Percentiles rank a stretch among this genome's conserved stretches.
Evolutionary conservation across 2,113 vertebrate species (phyloP).

Genomic region (Raja brachyura): DNA sequence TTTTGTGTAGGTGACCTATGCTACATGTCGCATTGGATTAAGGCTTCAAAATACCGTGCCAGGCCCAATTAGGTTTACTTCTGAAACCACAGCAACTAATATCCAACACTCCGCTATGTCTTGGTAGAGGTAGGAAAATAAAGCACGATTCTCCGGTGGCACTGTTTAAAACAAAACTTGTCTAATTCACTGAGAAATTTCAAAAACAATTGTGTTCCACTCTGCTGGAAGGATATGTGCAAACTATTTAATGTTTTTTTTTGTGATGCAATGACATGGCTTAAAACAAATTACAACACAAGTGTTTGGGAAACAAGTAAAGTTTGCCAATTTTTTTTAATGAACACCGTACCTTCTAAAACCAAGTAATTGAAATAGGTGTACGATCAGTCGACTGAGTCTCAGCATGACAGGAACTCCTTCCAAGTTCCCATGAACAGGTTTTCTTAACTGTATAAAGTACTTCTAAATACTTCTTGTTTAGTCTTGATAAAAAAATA

Average conservation of each 20-base stretch:
- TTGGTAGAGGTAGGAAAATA: background rate
- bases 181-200: background rate
- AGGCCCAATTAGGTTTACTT: background rate
- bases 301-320: slow-evolving; percentile 28
- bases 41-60: background rate
- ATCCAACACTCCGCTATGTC: background rate
- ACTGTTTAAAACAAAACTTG: background rate
- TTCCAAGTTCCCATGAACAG: slow-evolving; percentile 34
- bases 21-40: background rate
- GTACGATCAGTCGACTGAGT: slow-evolving; percentile 10
- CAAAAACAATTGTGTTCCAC: slow-evolving; percentile 8
- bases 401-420: slow-evolving; percentile 6
- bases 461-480: slow-evolving; percentile 33
- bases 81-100: background rate
- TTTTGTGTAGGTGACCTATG: background rate
- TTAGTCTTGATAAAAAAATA: background rate
- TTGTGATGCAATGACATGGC: slow-evolving; percentile 28
- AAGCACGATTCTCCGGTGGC: background rate
- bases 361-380: slow-evolving; percentile 25
- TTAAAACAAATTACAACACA: slow-evolving; percentile 29
- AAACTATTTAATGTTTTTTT: slow-evolving; percentile 30
- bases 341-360: slow-evolving; percentile 11
- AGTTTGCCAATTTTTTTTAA: slow-evolving; percentile 33
- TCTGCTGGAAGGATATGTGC: slow-evolving; percentile 34
- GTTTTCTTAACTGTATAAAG: slow-evolving; percentile 36